Percentiles rank a stretch among this genome's conserved stretches.
Evolutionary conservation across 1,140 invertebrate genomes (phyloP).

Genomic region (Zaprionus ghesquierei): DNA sequence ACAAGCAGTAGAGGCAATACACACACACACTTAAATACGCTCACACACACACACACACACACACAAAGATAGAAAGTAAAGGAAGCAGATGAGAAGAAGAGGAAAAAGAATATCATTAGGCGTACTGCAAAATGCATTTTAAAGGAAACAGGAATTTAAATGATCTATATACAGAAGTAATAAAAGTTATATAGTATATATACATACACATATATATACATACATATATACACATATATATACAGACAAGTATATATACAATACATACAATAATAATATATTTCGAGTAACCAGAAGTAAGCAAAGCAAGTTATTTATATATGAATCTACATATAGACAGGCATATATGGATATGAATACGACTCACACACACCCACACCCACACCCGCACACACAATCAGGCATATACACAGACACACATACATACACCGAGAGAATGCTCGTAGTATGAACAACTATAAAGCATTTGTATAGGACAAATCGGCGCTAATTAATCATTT

Average conservation of each 20-base stretch:
- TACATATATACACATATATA: constrained; percentile 43
- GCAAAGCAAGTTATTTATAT: constrained; percentile 70
- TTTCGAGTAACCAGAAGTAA: constrained; percentile 57
- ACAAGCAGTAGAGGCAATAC: constrained; percentile 40
- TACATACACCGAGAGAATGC: constrained; percentile 19
- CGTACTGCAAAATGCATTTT: constrained; percentile 78
- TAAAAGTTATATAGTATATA: constrained; percentile 23
- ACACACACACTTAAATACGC: constrained; percentile 10
- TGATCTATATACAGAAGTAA: constrained; percentile 62
- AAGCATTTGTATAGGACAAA: constrained; percentile 46
- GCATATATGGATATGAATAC: constrained; percentile 37
- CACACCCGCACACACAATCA: not conserved
- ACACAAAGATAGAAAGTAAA: not conserved
- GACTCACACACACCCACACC: constrained; percentile 21
- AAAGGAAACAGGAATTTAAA: constrained; percentile 79
- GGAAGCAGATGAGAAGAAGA: constrained; percentile 10
- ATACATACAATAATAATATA: constrained; percentile 48
- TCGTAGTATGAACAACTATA: constrained; percentile 34
- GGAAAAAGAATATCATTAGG: constrained; percentile 66
- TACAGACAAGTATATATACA: constrained; percentile 30
- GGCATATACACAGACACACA: constrained; percentile 11
- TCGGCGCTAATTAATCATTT: constrained; percentile 15
- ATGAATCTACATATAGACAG: constrained; percentile 57
- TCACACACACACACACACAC: constrained; percentile 4
- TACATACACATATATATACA: constrained; percentile 44